Conservation (phyloP, 2,113 vertebrate species). For the Mormyrus lacerda region DNA sequence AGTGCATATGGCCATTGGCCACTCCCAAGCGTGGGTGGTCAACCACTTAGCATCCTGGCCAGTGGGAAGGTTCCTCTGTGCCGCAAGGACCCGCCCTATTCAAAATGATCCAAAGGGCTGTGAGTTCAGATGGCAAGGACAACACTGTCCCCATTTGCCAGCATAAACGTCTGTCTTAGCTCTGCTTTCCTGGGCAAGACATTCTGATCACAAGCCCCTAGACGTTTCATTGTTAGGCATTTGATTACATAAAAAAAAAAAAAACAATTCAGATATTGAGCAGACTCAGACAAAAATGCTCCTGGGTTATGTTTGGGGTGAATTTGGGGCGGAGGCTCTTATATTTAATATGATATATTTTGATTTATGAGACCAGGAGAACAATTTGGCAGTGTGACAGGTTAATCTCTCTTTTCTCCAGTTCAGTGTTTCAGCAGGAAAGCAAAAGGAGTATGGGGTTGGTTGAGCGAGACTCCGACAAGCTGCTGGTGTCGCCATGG, state of each 20-base stretch:
- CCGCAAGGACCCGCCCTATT: constrained; percentile 21
- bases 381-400: constrained; percentile 61
- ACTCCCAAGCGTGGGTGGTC: constrained; percentile 28
- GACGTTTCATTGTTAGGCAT: constrained; percentile 58
- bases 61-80: background rate
- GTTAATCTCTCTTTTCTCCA: constrained; percentile 49
- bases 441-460: constrained; percentile 26
- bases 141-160: background rate
- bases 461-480: background rate
- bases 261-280: constrained; percentile 56
- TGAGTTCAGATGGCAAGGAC: background rate
- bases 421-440: constrained; percentile 61
- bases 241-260: constrained; percentile 68
- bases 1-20: background rate
- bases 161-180: background rate
- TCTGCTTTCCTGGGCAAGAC: background rate
- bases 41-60: background rate
- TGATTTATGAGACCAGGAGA: constrained; percentile 64
- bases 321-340: constrained; percentile 22
- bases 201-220: constrained; percentile 20
- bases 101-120: constrained; percentile 23
- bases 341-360: constrained; percentile 62
- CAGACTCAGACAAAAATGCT: constrained; percentile 47
- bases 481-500: background rate
- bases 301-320: constrained; percentile 34